These are phyloP conservation scores for Diceros bicornis DNA, from an alignment of 2,797 vertebrate species.

Conservation along the genomic window DNA sequence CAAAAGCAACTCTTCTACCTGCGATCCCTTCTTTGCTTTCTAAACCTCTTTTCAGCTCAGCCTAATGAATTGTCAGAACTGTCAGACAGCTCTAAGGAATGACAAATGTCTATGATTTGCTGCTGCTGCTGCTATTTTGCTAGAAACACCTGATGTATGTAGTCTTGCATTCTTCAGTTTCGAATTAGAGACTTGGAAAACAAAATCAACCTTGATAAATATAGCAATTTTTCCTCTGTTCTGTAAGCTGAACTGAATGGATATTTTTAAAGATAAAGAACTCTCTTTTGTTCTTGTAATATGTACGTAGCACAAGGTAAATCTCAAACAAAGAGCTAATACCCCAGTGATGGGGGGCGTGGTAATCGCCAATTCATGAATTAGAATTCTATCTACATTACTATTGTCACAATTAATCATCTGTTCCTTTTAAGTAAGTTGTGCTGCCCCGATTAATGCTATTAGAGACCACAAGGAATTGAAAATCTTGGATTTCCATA, in stretches of 20 bases:
- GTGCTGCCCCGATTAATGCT: conserved; percentile 57
- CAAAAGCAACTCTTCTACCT: conserved; percentile 90
- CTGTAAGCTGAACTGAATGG: conserved; percentile 79
- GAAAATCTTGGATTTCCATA: not conserved
- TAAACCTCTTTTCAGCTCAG: conserved; percentile 91
- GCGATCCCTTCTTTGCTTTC: conserved; percentile 90
- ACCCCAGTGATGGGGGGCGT: not conserved
- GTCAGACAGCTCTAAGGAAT: conserved; percentile 92
- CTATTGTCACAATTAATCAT: conserved; percentile 59
- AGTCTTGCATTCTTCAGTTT: conserved; percentile 89
- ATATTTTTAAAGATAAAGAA: conserved; percentile 84
- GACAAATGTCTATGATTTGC: conserved; percentile 94
- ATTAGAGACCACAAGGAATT: not conserved
- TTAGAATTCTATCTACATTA: conserved; percentile 14
- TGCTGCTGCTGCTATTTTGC: conserved; percentile 89
- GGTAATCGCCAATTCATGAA: conserved; percentile 33
- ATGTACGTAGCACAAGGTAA: conserved; percentile 16
- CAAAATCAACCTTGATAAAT: conserved; percentile 87
- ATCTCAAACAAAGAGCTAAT: conserved; percentile 74
- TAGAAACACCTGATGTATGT: conserved; percentile 92
- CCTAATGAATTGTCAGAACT: conserved; percentile 94
- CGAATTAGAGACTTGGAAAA: conserved; percentile 89
- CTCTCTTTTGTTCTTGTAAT: conserved; percentile 77
- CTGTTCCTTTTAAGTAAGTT: conserved; percentile 64
- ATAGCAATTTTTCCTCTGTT: conserved; percentile 85